phyloP scores from a whole-genome alignment of 2,888 invertebrate species.

The Chrysolina haemoptera region DNA sequence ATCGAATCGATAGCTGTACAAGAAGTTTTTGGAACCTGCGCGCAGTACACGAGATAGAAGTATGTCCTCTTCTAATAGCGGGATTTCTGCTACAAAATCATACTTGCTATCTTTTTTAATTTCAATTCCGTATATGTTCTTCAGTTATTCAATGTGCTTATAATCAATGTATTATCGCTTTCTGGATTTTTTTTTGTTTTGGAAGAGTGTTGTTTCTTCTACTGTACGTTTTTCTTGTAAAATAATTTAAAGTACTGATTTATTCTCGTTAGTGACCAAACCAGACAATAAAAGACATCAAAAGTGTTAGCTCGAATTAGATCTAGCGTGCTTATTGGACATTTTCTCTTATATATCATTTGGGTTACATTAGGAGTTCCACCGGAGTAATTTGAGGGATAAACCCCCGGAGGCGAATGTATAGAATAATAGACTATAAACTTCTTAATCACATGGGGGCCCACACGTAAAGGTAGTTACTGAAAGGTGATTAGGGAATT shows the following conservation, averaged over 20 bases:
- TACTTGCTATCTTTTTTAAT: too few species aligned
- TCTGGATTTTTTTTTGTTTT: too few species aligned
- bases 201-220: too few species aligned
- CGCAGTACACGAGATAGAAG: too few species aligned
- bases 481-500: slow-evolving; percentile 38
- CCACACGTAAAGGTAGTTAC: slow-evolving; percentile 51
- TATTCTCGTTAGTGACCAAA: neutral
- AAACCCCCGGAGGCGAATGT: slow-evolving; percentile 51
- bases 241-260: neutral
- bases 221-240: neutral
- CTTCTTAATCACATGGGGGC: slow-evolving; percentile 47
- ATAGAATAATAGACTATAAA: slow-evolving; percentile 52
- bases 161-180: too few species aligned
- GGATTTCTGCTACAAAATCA: too few species aligned
- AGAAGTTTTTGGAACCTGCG: too few species aligned
- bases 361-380: slow-evolving; percentile 54
- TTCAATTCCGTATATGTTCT: too few species aligned
- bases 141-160: too few species aligned
- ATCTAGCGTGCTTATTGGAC: slow-evolving; percentile 46
- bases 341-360: slow-evolving; percentile 56
- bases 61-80: too few species aligned
- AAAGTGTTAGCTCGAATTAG: slow-evolving; percentile 32
- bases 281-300: slow-evolving; percentile 7
- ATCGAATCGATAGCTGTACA: too few species aligned
- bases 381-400: slow-evolving; percentile 55